Evolutionary conservation across 1,140 invertebrate species (phyloP).

Genomic region (Zaprionus taronus): DNA sequence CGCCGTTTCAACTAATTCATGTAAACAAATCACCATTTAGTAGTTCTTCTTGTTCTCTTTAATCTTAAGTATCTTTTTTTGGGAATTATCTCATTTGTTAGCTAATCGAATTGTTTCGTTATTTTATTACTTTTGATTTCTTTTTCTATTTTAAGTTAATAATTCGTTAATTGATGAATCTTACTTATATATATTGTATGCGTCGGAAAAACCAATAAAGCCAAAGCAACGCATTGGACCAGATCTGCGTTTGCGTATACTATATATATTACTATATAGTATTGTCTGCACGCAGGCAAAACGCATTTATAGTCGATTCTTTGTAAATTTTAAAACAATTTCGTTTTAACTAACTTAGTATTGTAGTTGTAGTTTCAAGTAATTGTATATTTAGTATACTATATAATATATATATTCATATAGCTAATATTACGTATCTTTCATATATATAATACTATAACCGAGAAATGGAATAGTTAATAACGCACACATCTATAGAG

Average conservation of each 20-base stretch:
- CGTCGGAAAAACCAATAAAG: constrained; percentile 64
- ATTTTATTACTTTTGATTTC: constrained; percentile 17
- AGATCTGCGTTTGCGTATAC: constrained; percentile 44
- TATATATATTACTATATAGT: constrained; percentile 29
- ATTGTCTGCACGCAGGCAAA: background rate
- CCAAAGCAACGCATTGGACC: constrained; percentile 76
- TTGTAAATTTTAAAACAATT: constrained; percentile 71
- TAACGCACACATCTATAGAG: constrained; percentile 52
- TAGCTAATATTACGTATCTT: constrained; percentile 59
- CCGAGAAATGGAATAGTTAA: constrained; percentile 46
- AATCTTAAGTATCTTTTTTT: background rate
- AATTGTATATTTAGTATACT: constrained; percentile 6
- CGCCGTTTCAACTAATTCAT: constrained; percentile 46
- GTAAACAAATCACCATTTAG: constrained; percentile 70
- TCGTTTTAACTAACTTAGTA: constrained; percentile 50
- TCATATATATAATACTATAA: constrained; percentile 20
- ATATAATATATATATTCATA: constrained; percentile 25
- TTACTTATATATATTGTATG: constrained; percentile 27
- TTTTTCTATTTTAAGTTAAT: constrained; percentile 12
- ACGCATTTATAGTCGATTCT: constrained; percentile 9
- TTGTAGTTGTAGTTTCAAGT: constrained; percentile 30
- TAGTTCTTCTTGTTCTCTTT: constrained; percentile 29
- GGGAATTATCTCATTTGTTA: constrained; percentile 32
- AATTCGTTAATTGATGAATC: constrained; percentile 30
- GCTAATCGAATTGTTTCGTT: constrained; percentile 45